Conservation (phyloP, 2,888 invertebrate species). For the Molorchus minor region DNA sequence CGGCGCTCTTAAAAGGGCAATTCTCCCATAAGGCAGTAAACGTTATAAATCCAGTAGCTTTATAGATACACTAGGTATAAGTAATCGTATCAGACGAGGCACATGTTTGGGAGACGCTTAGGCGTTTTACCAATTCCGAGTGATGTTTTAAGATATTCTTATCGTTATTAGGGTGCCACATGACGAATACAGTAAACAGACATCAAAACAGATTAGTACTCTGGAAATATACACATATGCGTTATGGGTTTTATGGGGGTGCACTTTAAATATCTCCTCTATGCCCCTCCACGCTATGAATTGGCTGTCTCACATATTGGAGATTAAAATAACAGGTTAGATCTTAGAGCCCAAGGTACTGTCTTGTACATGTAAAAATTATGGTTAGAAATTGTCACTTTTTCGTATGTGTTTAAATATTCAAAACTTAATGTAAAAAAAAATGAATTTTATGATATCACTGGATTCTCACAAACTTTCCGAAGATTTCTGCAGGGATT, state of each 20-base stretch:
- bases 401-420: too few species aligned
- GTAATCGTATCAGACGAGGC: constrained; percentile 17
- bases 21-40: constrained; percentile 6
- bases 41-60: constrained; percentile 25
- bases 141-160: constrained; percentile 53
- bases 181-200: constrained; percentile 57
- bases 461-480: too few species aligned
- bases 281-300: not conserved
- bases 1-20: not conserved
- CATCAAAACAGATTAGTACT: constrained; percentile 38
- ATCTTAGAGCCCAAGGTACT: too few species aligned
- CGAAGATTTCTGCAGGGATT: too few species aligned
- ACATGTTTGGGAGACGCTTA: constrained; percentile 20
- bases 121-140: constrained; percentile 43
- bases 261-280: constrained; percentile 13
- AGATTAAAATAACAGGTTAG: too few species aligned
- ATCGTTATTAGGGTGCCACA: constrained; percentile 56
- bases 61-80: constrained; percentile 12
- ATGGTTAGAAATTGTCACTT: too few species aligned
- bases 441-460: too few species aligned
- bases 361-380: too few species aligned
- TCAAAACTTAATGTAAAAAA: too few species aligned
- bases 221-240: constrained; percentile 35
- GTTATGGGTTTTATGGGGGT: constrained; percentile 34
- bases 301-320: too few species aligned